Evolutionary conservation across 2,113 vertebrate species (phyloP), one percentile per base, ranked within the genome.

Genomic region (Helogale parvula): DNA sequence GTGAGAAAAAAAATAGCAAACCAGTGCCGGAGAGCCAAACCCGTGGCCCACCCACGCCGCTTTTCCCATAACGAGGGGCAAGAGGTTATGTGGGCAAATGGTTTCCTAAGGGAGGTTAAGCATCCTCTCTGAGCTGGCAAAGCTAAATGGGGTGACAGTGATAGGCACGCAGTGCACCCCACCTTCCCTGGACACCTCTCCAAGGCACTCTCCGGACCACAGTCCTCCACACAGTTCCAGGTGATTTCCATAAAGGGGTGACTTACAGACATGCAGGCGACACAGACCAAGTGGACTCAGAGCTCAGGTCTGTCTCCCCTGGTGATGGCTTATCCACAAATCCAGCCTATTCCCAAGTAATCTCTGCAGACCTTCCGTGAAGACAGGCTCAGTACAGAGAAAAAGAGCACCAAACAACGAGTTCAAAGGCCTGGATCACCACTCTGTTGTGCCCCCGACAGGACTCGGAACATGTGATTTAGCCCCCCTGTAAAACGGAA

Each of bases 1-100:
- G 88, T 47, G 95, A 97, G 95, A 94, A 97, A 97, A 97, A 98
- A 97, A 77, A 93, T 25, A 65, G 50, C 47, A 86, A 83, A 25
- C 45, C 54, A 38, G 89, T 1, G 38, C 7, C 81, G 35, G 79
- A 0, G 13, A 77, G 50, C 50, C 35, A 41, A 90, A 72, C 47
- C 10, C 2, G 31, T 54, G 45, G 17, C 57, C 74, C 35, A 66
- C 87, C 29, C 83, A 66, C 50, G 33, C 31, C 31, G 33, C 57
- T 23, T 14, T 11, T 31, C 21, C 66, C 21, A 1, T 3, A 6
- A 31, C 7, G 16, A 52, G 50, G 50, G 92, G 14, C 29, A 23
- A 21, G 15, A 71, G 72, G 41, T 47, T 33, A 13, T 38, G 4
- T 0, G 23, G 33, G 29, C 17, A 15, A 88, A 74, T 27, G 5